Conservation (phyloP, 2,113 vertebrate genomes). For the Corythornis cristatus region DNA sequence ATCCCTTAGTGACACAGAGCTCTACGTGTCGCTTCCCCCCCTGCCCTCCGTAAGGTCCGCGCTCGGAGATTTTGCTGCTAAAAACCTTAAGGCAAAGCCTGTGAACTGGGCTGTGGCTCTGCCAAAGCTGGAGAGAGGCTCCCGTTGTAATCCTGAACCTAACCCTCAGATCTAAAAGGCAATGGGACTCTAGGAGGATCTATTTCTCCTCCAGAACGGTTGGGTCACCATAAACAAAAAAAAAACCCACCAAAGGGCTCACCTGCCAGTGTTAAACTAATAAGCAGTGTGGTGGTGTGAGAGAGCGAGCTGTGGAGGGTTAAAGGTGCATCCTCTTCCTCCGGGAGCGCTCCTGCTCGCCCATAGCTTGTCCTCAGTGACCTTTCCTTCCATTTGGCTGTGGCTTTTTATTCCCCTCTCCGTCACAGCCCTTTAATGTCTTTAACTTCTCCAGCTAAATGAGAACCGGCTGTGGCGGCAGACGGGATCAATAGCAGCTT, state of each 20-base stretch:
- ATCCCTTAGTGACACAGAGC: neutral
- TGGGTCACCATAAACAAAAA: neutral
- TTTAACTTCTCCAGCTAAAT: constrained; percentile 77
- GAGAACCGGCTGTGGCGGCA: constrained; percentile 79
- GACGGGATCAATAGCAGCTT: constrained; percentile 70
- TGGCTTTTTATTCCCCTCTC: constrained; percentile 35
- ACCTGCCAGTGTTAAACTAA: constrained; percentile 75
- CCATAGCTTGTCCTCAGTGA: constrained; percentile 64
- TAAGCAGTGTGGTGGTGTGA: constrained; percentile 51
- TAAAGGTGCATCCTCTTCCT: constrained; percentile 60
- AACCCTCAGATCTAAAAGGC: neutral
- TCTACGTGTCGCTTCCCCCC: fast-evolving
- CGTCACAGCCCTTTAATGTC: constrained; percentile 56
- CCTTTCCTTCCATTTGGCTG: constrained; percentile 63
- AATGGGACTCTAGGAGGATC: neutral
- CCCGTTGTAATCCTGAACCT: neutral
- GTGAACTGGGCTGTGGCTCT: neutral
- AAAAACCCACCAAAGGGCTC: neutral
- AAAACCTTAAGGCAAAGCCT: fast-evolving
- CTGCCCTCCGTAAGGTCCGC: fast-evolving
- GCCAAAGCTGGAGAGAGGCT: neutral
- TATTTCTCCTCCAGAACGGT: neutral
- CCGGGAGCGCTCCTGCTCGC: constrained; percentile 25
- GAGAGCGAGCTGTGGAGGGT: constrained; percentile 27
- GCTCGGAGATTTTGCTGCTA: neutral